Base-by-base conservation (phyloP, 2,113 vertebrate genomes). In the Polyodon spathula region DNA sequence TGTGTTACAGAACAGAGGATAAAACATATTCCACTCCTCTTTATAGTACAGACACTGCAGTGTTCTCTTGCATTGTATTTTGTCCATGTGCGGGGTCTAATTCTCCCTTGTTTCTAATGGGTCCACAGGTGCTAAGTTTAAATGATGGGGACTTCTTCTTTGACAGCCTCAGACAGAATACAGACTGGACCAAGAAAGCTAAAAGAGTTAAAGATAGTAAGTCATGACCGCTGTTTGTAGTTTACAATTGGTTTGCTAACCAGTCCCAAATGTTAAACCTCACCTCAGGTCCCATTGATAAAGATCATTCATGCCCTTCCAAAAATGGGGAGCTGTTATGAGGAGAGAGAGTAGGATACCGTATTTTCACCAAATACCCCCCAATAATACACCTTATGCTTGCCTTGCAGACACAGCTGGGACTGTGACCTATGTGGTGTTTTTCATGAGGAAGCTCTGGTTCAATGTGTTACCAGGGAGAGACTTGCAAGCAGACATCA, bases 391-490 rank as follows among this genome's bases (percentile, higher is more conserved):
- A 27, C 27, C 27, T 56, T 56, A 40, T 54, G 16, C 27, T 11
- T 42, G n/a, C 63, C 3, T 39, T 27, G 59, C 61, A 90, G 92
- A 81, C 27, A 79, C 68, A n/a, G 37, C 78, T 1, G 56, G 72
- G 44, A 85, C 60, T 9, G 63, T 89, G 57, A 44, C 80, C 5
- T 98, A 97, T 62, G 54, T 80, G 27, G 90, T 99, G 54, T 90
- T 90, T 74, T 98, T 99, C 76, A 95, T 99, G 94, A 86, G 93
- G 79, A 99, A 98, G 72, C 64, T 97, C 55, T 99, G 96, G 96
- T 84, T 97, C 54, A 93, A 78, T 1, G 86, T 95, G 40, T 40
- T 60, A 63, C 96, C 95, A 3, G 96, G 94, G 46, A 92, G 88
- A 73, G 94, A 99, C 53, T 5, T 82, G 41, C 83, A 89, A 48